Base-by-base conservation (phyloP, 37 sponge, comb jelly and placozoan genomes). In the Ephydatia muelleri region DNA sequence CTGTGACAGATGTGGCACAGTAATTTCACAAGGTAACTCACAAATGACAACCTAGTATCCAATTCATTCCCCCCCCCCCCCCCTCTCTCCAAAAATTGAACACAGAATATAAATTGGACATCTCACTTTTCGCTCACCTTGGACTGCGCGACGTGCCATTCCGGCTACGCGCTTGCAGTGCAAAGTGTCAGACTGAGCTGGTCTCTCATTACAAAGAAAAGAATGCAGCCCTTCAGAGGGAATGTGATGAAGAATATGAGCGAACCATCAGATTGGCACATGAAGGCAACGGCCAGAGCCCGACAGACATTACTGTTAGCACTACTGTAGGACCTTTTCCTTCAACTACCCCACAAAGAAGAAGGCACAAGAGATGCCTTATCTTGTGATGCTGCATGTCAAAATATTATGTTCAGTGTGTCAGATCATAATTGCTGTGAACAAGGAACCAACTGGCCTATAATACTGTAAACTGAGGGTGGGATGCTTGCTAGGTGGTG, bases 161-260 rank as follows among this genome's bases (percentile, higher is more conserved):
- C 35, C 14, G 19, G 29, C 23, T 87, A 31, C 28, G 31, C 0
- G 86, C 85, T 21, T 94, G 94, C 76, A 65, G 64, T 49, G 47
- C 29, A 70, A 64, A 77, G 25, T 94, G 94, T 48, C 79, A 76
- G 19, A 38, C 80, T 2, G 57, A 73, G 27, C 34, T 90, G 28
- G 19, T 27, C 3, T 37, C 70, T 2, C n/a, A 68, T 0, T 77
- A 79, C 28, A 28, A 48, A 21, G 33, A 84, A 33, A 35, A 11
- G 49, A 80, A 90, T 16, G 29, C 22, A 8, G 76, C 80, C 38
- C 65, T 73, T 16, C 81, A 82, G 30, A 36, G 70, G 28, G 43
- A 79, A 27, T 49, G 81, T 0, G 94, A 93, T n/a, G 29, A 30
- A 48, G 82, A 90, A 30, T 93, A 93, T 72, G 85, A 93, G 39